These are phyloP conservation scores for Apodemia zela DNA, from an alignment of 2,888 invertebrate genomes.

Conservation along the genomic window DNA sequence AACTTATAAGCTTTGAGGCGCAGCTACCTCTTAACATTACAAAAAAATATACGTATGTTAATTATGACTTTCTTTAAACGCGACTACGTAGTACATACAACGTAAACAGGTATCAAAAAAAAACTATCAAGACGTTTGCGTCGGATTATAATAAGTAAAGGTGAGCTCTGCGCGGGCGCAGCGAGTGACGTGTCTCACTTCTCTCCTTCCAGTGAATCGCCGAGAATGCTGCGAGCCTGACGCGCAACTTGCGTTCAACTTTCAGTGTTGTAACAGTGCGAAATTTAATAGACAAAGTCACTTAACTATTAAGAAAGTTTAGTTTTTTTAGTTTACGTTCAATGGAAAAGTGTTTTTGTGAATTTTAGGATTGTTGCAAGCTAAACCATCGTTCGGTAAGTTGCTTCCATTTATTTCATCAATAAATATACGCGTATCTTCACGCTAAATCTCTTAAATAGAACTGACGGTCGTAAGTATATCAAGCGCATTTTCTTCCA, in stretches of 20 bases:
- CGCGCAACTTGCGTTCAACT: conserved; percentile 32
- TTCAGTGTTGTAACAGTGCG: conserved; percentile 25
- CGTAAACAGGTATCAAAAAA: too few species aligned
- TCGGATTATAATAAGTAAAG: conserved; percentile 58
- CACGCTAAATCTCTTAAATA: neutral
- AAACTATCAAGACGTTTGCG: conserved; percentile 49
- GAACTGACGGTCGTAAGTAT: too few species aligned
- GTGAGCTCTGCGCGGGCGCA: conserved; percentile 72
- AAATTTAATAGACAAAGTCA: conserved; percentile 30
- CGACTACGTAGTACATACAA: too few species aligned
- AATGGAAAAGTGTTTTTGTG: conserved; percentile 52
- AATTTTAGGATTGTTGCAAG: conserved; percentile 62
- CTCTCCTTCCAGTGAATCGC: conserved; percentile 65
- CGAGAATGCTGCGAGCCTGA: conserved; percentile 47
- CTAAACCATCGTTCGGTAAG: conserved; percentile 37
- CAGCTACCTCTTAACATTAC: too few species aligned
- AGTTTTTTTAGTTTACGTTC: conserved; percentile 45
- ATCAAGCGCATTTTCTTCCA: neutral
- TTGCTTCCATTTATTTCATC: conserved; percentile 17
- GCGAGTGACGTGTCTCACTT: conserved; percentile 66
- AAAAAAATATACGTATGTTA: too few species aligned
- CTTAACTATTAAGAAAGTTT: conserved; percentile 14
- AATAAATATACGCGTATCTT: neutral
- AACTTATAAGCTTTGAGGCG: too few species aligned
- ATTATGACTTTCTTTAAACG: too few species aligned